These are phyloP conservation scores for Catharus fuscescens DNA, from an alignment of 2,113 vertebrate species.

Conservation along the genomic window DNA sequence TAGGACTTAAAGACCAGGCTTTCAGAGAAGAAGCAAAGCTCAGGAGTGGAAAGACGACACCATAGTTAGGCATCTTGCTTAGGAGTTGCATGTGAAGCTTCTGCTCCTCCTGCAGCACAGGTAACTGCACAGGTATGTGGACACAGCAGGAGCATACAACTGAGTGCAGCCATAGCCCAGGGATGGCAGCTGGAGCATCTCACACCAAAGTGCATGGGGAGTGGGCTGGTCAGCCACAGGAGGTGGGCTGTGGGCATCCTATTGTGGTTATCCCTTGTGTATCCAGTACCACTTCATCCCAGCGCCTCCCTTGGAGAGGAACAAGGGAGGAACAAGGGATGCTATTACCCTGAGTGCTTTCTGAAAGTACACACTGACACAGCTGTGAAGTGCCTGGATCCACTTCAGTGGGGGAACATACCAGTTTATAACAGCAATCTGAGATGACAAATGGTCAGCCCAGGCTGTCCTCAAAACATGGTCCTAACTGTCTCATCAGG, in stretches of 20 bases:
- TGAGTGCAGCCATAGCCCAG: not conserved
- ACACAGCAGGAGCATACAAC: not conserved
- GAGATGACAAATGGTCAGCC: not conserved
- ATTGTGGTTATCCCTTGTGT: not conserved
- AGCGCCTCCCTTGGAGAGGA: not conserved
- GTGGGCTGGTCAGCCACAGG: not conserved
- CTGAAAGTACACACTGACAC: not conserved
- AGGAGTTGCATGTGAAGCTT: not conserved
- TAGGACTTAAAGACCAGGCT: not conserved
- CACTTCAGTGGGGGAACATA: not conserved
- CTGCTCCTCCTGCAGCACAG: not conserved
- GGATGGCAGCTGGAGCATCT: not conserved
- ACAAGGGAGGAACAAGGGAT: not conserved
- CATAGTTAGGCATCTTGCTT: not conserved
- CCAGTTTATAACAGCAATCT: not conserved
- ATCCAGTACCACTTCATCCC: not conserved
- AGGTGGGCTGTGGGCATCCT: not conserved
- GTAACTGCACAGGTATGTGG: not conserved
- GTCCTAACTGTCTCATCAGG: not conserved
- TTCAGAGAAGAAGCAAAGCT: not conserved
- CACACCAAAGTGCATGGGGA: not conserved
- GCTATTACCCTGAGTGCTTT: too few species aligned
- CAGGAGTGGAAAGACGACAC: fast-evolving
- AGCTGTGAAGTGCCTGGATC: not conserved
- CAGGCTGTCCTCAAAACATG: not conserved